A percentile compares a stretch with the other conserved stretches of the same genome.
Evolutionary conservation across 2,888 invertebrate species (phyloP).

Genomic region (Adelphocoris suturalis): DNA sequence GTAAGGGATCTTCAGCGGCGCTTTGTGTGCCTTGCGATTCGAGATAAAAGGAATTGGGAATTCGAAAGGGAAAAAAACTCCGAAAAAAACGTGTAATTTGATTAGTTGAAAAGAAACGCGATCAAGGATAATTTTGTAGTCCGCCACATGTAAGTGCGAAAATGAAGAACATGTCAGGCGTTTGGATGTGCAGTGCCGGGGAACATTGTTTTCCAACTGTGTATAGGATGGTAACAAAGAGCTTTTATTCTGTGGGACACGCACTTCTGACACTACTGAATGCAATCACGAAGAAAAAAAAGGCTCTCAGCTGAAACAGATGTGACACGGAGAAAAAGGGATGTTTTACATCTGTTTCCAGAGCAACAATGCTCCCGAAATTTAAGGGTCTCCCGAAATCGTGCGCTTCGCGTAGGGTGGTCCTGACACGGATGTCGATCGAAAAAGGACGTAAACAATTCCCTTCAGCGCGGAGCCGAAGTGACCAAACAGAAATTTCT

Average conservation of each 20-base stretch:
- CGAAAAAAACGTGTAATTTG: constrained; percentile 23
- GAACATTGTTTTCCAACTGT: constrained; percentile 28
- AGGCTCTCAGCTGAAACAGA: constrained; percentile 57
- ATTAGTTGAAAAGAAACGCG: constrained; percentile 40
- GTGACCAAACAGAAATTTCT: constrained; percentile 66
- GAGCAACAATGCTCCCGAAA: constrained; percentile 57
- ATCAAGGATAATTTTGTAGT: constrained; percentile 3
- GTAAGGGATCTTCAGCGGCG: background rate
- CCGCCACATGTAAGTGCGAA: constrained; percentile 14
- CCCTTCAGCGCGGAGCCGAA: constrained; percentile 18
- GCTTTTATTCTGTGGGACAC: constrained; percentile 55
- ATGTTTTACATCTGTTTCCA: constrained; percentile 69
- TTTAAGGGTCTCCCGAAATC: constrained; percentile 54
- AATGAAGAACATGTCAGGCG: background rate
- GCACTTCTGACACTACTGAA: constrained; percentile 53
- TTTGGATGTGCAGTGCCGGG: background rate
- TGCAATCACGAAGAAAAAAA: constrained; percentile 47
- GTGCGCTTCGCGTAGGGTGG: constrained; percentile 53
- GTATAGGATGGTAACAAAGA: constrained; percentile 16
- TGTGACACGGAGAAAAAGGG: constrained; percentile 60
- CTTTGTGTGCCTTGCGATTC: background rate
- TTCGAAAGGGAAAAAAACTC: background rate
- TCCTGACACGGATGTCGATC: constrained; percentile 40
- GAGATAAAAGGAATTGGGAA: background rate
- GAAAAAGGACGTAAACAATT: constrained; percentile 25